A percentile compares a stretch with the other conserved stretches of the same genome.
Evolutionary conservation across 2,113 vertebrate species (phyloP).

Genomic region (Callaeas wilsoni): DNA sequence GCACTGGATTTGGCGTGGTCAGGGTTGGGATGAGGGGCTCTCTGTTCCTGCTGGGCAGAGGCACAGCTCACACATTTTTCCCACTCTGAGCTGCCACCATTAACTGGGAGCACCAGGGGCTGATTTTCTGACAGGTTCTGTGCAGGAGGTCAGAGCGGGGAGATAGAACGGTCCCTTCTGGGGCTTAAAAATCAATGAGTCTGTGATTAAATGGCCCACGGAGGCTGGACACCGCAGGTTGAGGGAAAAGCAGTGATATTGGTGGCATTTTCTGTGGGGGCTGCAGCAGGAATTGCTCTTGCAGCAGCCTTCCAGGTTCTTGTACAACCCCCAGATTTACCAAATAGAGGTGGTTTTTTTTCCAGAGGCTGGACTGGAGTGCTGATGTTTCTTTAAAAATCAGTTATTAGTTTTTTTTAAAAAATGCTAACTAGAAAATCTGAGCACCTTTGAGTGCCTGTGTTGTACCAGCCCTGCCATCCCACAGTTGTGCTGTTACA

Average conservation of each 20-base stretch:
- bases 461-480: background rate
- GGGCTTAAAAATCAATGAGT: background rate
- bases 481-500: background rate
- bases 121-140: background rate
- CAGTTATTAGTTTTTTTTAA: background rate
- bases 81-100: background rate
- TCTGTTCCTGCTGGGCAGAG: background rate
- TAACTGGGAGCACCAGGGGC: background rate
- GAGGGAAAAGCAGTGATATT: background rate
- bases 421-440: accelerated
- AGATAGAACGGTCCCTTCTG: background rate
- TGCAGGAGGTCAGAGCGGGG: background rate
- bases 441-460: background rate
- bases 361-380: background rate
- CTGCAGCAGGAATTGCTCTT: background rate
- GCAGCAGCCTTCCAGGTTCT: background rate
- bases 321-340: background rate
- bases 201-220: background rate
- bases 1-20: accelerated
- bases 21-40: background rate
- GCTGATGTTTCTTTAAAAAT: background rate
- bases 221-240: background rate
- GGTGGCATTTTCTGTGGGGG: background rate
- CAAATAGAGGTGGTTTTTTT: background rate
- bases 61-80: background rate